Base-by-base conservation (phyloP, 2,888 invertebrate genomes). In the Lacanobia wlatinum region DNA sequence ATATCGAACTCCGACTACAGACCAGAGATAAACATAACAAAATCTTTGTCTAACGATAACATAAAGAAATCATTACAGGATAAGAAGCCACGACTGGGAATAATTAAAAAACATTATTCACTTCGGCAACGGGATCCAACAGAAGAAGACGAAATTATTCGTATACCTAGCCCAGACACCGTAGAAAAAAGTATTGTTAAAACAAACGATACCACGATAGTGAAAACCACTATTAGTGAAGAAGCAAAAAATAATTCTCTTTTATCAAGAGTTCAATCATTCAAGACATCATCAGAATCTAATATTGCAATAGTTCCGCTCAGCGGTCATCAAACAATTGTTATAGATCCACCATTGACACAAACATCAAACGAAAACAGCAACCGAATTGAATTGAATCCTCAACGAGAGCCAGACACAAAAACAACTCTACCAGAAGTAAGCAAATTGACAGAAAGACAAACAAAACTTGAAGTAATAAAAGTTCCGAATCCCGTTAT, bases 291-390 rank as follows among this genome's bases (percentile, higher is more conserved):
- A 6, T 92, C 94, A n/a, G 94, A 95, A 78, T 94, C 95, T n/a
- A 95, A 93, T 83, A 94, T 96, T 75, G 92, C 94, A 70, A 93
- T 96, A 65, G 92, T 96, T 55, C 96, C 96, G 59, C 87, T 96
- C 76, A 96, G 96, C 83, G 96, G 96, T 61, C 96, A 96, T 87
- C 96, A 96, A 92, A 96, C 96, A n/a, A 95, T 96, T 83, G 94
- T 96, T 40, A 94, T 96, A 71, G 92, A 96, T 89, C 96, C 96
- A 76, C 96, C 96, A 18, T 81, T 95, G 46, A 88, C 87, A 50
- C 92, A 93, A 85, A 88, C 90, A 48, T 62, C 74, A 48, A 82
- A 70, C 65, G 87, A 89, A 66, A 82, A 71, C 56, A 85, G 84
- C 52, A 86, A 84, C 61, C 83, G 80, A 61, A 70, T 71, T 65